Conservation (phyloP, 1,140 invertebrate genomes). For the Stegodyphus mimosarum region DNA sequence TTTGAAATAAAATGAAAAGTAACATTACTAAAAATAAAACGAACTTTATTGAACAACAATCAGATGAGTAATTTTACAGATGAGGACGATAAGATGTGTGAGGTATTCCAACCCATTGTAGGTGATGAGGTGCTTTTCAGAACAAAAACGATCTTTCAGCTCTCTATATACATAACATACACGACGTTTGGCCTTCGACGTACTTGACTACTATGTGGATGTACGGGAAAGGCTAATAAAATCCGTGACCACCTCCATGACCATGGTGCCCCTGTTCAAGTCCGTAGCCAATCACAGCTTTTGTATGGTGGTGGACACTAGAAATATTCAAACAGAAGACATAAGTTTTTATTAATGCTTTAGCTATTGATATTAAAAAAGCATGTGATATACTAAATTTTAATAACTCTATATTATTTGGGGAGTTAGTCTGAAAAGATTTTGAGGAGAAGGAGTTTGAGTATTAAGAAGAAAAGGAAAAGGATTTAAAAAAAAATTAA, state of each 20-base stretch:
- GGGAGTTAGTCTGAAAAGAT: too few species aligned
- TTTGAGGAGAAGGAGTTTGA: too few species aligned
- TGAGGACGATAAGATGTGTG: slow-evolving; percentile 11
- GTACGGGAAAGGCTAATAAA: too few species aligned
- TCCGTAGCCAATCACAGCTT: slow-evolving; percentile 56
- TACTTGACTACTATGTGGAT: slow-evolving; percentile 18
- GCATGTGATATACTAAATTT: too few species aligned
- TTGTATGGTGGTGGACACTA: slow-evolving; percentile 57
- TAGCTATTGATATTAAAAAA: not conserved
- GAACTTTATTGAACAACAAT: slow-evolving; percentile 18
- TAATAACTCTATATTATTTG: too few species aligned
- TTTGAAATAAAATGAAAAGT: too few species aligned
- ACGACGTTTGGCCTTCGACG: not conserved
- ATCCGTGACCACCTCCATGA: not conserved
- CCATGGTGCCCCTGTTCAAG: slow-evolving; percentile 47
- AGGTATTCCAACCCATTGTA: slow-evolving; percentile 20
- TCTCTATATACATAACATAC: slow-evolving; percentile 32
- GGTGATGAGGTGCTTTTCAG: not conserved
- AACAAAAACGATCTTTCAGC: slow-evolving; percentile 12
- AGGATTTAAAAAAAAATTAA: too few species aligned
- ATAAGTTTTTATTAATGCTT: not conserved
- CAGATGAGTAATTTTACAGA: slow-evolving; percentile 51
- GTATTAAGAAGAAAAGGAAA: too few species aligned
- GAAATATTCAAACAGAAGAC: not conserved
- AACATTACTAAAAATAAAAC: too few species aligned